Conservation (phyloP, 2,797 vertebrate species). For the Darevskia mixta region DNA sequence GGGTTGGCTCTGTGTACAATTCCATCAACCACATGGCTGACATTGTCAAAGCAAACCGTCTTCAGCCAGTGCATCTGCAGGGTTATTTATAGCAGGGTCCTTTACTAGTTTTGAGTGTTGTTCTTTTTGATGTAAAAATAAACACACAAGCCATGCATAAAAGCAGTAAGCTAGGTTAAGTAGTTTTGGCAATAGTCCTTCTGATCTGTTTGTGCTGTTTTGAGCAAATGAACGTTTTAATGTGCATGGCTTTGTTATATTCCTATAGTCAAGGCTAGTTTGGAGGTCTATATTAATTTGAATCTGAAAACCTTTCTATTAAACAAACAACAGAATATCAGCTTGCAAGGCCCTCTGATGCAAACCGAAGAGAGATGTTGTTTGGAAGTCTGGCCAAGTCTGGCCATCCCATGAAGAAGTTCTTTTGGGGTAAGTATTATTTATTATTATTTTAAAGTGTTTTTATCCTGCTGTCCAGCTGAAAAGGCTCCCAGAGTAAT, state of each 20-base stretch:
- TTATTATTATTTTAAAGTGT: neutral
- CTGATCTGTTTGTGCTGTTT: neutral
- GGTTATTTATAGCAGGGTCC: neutral
- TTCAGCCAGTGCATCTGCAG: neutral
- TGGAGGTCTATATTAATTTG: neutral
- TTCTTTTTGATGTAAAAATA: neutral
- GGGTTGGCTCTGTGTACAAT: neutral
- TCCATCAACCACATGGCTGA: neutral
- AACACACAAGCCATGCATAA: neutral
- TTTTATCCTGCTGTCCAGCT: no score
- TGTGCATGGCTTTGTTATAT: neutral
- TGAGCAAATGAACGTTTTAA: neutral
- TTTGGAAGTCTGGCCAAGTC: slow-evolving; percentile 93
- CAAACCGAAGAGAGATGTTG: slow-evolving; percentile 93
- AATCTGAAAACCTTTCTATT: neutral
- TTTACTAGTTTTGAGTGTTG: neutral
- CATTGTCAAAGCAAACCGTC: neutral
- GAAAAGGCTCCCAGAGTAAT: no score
- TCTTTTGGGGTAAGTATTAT: slow-evolving; percentile 91
- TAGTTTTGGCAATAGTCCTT: neutral
- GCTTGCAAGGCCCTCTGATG: slow-evolving; percentile 90
- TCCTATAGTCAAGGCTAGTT: neutral
- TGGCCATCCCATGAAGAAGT: slow-evolving; percentile 95
- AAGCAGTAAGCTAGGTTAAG: neutral
- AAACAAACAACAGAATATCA: slow-evolving; percentile 87